These are phyloP conservation scores for Lomographa bimaculata DNA, from an alignment of 2,888 invertebrate species.

Conservation along the genomic window DNA sequence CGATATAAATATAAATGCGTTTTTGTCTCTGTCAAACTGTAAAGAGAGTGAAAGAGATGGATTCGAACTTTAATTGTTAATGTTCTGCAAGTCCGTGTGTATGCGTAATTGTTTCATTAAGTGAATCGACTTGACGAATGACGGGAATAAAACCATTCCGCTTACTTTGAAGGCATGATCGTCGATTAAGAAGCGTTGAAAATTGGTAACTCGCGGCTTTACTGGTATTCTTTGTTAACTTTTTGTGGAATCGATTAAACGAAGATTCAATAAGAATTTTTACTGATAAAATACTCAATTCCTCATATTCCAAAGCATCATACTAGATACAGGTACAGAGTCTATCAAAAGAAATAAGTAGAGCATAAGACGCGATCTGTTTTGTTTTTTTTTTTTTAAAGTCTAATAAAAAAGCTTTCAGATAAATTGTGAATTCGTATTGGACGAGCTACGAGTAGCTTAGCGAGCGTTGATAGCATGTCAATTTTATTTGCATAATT, in stretches of 20 bases:
- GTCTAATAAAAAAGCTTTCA: no score
- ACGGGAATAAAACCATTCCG: slow-evolving; percentile 11
- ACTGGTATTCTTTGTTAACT: slow-evolving; percentile 12
- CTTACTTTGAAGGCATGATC: slow-evolving; percentile 9
- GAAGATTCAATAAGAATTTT: no score
- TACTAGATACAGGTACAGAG: no score
- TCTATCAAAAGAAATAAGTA: no score
- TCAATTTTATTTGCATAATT: slow-evolving; percentile 27
- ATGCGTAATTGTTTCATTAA: slow-evolving; percentile 19
- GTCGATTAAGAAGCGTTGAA: slow-evolving; percentile 24
- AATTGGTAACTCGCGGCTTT: slow-evolving; percentile 27
- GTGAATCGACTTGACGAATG: slow-evolving; percentile 12
- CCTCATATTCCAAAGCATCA: no score
- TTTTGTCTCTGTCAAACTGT: neutral
- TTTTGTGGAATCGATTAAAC: no score
- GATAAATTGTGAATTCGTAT: no score
- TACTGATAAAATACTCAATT: no score
- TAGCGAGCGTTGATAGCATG: slow-evolving; percentile 21
- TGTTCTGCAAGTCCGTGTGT: slow-evolving; percentile 8
- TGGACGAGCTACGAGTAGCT: no score
- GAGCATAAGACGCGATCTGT: slow-evolving; percentile 2
- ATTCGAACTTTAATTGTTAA: slow-evolving; percentile 10
- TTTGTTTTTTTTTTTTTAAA: slow-evolving; percentile 12
- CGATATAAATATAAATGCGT: neutral
- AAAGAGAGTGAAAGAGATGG: slow-evolving; percentile 1